A percentile compares a stretch with the other conserved stretches of the same genome.
Evolutionary conservation across 2,888 invertebrate species (phyloP).

Genomic region (Esperia sulphurella): DNA sequence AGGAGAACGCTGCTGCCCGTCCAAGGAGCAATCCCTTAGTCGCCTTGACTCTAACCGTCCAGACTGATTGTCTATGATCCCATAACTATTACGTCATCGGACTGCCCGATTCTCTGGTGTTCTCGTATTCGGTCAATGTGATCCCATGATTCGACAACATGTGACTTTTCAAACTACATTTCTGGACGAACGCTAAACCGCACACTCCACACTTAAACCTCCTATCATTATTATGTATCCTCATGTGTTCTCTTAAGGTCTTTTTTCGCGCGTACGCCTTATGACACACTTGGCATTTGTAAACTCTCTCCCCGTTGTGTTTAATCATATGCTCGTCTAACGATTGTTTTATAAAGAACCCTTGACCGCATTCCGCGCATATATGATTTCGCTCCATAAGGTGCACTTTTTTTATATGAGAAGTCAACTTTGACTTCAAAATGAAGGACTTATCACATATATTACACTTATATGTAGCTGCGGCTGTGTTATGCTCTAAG

Average conservation of each 20-base stretch:
- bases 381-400: conserved; percentile 65
- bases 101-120: conserved; percentile 12
- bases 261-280: conserved; percentile 67
- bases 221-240: conserved; percentile 68
- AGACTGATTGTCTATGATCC: too few species aligned
- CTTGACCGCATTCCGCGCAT: conserved; percentile 60
- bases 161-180: conserved; percentile 64
- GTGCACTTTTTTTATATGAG: conserved; percentile 66
- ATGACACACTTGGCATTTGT: conserved; percentile 53
- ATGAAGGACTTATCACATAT: conserved; percentile 64
- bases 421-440: conserved; percentile 57
- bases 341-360: conserved; percentile 62
- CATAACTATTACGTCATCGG: not conserved
- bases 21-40: too few species aligned
- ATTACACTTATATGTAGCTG: conserved; percentile 62
- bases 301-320: conserved; percentile 61
- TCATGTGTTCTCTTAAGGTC: conserved; percentile 61
- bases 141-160: conserved; percentile 65
- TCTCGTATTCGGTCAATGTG: conserved; percentile 52
- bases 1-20: too few species aligned
- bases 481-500: conserved; percentile 48
- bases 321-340: conserved; percentile 67
- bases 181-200: conserved; percentile 58
- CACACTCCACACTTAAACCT: conserved; percentile 63
- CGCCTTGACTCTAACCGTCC: too few species aligned